These are phyloP conservation scores for Tretioscincus oriximinensis DNA, from an alignment of 2,113 vertebrate species.

Conservation along the genomic window DNA sequence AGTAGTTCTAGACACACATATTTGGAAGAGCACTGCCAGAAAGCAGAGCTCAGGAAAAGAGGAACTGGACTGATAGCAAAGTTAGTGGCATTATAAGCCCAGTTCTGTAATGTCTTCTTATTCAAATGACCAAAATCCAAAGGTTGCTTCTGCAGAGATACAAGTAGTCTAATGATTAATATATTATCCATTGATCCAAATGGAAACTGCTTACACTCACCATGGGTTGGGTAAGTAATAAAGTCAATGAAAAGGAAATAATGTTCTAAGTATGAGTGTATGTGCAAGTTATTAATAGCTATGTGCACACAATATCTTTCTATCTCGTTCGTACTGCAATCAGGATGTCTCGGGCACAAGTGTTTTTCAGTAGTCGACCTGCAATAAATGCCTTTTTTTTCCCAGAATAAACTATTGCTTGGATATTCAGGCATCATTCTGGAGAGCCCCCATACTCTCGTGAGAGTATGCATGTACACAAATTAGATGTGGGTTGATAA, in stretches of 20 bases:
- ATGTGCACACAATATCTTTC: too few relatives aligned
- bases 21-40: neutral
- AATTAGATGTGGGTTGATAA: too few relatives aligned
- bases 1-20: slow-evolving; percentile 26
- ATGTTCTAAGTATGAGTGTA: neutral
- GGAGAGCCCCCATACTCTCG: too few relatives aligned
- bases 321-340: too few relatives aligned
- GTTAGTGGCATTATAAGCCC: neutral
- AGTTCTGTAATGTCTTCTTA: too few relatives aligned
- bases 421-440: too few relatives aligned
- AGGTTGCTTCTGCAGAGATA: neutral
- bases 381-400: too few relatives aligned
- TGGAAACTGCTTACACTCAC: neutral
- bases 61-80: slow-evolving; percentile 4
- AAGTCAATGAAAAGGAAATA: neutral
- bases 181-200: neutral
- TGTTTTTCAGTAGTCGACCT: too few relatives aligned
- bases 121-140: neutral
- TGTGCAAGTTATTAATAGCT: neutral
- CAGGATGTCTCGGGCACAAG: too few relatives aligned
- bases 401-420: too few relatives aligned
- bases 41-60: slow-evolving; percentile 5
- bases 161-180: neutral
- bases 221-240: neutral
- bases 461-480: too few relatives aligned